phyloP scores from a whole-genome alignment of 2,888 invertebrate genomes.

The Rhopalosiphum nymphaeae region DNA sequence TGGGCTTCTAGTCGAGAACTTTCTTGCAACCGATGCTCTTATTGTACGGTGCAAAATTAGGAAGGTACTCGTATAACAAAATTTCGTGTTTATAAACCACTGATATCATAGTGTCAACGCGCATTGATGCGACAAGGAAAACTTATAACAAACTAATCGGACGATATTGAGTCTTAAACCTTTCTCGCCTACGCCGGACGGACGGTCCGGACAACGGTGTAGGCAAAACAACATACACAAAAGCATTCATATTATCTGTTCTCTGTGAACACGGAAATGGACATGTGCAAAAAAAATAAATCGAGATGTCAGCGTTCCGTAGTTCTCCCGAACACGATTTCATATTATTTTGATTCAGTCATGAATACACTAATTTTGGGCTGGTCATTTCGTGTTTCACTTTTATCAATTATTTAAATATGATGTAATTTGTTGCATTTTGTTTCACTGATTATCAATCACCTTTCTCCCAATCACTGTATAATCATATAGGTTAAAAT shows the following conservation, averaged over 20 bases:
- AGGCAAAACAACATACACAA: neutral
- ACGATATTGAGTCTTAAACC: neutral
- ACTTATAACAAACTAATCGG: neutral
- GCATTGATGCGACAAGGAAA: neutral
- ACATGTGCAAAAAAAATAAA: neutral
- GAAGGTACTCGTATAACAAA: neutral
- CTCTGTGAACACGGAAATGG: neutral
- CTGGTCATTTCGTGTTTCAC: neutral
- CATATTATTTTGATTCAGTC: neutral
- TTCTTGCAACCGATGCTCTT: neutral
- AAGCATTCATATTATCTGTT: constrained; percentile 20
- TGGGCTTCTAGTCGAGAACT: neutral
- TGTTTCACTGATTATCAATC: neutral
- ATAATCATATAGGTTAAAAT: neutral
- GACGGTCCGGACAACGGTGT: neutral
- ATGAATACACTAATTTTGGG: neutral
- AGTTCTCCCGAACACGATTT: neutral
- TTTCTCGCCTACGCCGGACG: neutral
- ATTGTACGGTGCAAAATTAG: neutral
- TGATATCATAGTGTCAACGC: neutral
- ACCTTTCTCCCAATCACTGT: neutral
- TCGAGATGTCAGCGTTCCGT: neutral
- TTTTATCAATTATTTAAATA: neutral
- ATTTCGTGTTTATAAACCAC: neutral
- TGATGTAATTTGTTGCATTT: neutral